phyloP scores from a whole-genome alignment of 2,113 vertebrate species.

The Podarcis raffonei region DNA sequence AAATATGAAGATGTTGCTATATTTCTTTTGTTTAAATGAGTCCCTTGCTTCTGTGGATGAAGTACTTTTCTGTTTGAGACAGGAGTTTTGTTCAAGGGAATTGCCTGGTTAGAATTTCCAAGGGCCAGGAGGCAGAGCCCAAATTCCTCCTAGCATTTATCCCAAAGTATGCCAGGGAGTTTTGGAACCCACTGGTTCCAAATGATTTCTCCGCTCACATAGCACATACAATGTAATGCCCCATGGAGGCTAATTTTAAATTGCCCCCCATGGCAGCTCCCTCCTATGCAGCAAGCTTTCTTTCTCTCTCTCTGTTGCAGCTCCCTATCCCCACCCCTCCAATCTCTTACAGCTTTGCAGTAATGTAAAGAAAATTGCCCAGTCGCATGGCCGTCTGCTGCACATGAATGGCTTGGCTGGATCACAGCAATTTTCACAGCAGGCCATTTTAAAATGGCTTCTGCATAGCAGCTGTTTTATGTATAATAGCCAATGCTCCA shows the following conservation, averaged over 20 bases:
- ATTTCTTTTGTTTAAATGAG: not conserved
- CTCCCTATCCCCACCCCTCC: not conserved
- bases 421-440: not conserved
- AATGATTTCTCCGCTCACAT: not conserved
- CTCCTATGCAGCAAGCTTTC: not conserved
- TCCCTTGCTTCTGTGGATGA: not conserved
- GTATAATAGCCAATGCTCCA: not conserved
- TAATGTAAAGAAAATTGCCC: not conserved
- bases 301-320: not conserved
- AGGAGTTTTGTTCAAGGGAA: not conserved
- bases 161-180: not conserved
- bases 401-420: not conserved
- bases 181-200: not conserved
- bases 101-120: not conserved
- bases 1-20: not conserved
- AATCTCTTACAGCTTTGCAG: not conserved
- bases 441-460: constrained; percentile 5
- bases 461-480: not conserved
- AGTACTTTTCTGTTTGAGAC: not conserved
- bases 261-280: not conserved
- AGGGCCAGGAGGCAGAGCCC: not conserved
- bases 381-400: not conserved
- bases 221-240: too few species aligned
- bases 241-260: not conserved
- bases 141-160: not conserved